Conservation (phyloP, 2,888 invertebrate species). For the Sarcophaga carnaria region DNA sequence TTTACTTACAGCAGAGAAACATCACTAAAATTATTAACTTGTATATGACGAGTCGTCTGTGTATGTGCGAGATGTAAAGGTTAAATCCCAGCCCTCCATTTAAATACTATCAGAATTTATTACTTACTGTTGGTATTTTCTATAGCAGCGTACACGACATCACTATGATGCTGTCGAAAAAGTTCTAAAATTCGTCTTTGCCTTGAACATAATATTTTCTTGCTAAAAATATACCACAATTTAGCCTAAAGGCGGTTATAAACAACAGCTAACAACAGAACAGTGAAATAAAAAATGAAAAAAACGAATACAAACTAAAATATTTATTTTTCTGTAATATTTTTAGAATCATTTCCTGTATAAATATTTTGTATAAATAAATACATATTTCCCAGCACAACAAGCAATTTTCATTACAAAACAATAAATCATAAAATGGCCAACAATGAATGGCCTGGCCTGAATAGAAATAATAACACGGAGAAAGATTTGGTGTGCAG, state of each 20-base stretch:
- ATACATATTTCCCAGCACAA: slow-evolving; percentile 41
- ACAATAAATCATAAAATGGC: slow-evolving; percentile 63
- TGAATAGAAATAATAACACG: background rate
- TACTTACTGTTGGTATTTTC: no score
- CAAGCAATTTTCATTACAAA: slow-evolving; percentile 54
- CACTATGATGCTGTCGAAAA: no score
- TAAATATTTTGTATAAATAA: background rate
- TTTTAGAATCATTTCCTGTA: slow-evolving; percentile 14
- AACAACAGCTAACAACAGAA: background rate
- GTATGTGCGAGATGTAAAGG: no score
- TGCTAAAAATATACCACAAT: slow-evolving; percentile 36
- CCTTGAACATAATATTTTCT: background rate
- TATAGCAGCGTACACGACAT: no score
- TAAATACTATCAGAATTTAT: no score
- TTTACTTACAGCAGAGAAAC: no score
- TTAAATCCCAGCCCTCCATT: no score
- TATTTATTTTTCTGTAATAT: slow-evolving; percentile 22
- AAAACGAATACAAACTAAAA: slow-evolving; percentile 28
- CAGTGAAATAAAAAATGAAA: background rate
- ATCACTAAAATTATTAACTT: no score
- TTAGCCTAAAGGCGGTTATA: slow-evolving; percentile 42
- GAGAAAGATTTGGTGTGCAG: background rate
- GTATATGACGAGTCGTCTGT: no score
- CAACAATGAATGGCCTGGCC: slow-evolving; percentile 52
- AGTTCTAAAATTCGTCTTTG: no score